Base-by-base conservation (phyloP, 2,113 vertebrate species). In the Suricata suricatta region DNA sequence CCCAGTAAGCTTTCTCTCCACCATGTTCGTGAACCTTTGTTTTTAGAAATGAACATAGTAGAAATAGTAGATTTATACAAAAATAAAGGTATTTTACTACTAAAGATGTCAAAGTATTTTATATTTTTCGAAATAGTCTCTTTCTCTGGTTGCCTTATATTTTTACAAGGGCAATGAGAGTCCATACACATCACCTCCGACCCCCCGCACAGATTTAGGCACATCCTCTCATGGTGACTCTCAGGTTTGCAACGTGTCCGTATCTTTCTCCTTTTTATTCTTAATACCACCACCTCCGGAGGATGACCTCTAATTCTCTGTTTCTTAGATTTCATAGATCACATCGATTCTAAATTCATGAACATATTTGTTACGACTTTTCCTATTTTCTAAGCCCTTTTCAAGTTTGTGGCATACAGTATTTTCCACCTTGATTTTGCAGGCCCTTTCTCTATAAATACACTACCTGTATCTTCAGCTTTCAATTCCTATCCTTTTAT, bases 131-230 rank as follows among this genome's bases (percentile, higher is more conserved):
- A 44, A 52, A 79, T 16, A 57, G 2, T 29, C 7, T n/a, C 17
- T 68, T 89, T 63, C 80, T 38, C 23, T 60, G n/a, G 16, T 23
- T 68, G 2, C 50, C 27, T 86, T 38, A 47, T 69, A 27, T 86
- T 29, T 69, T 31, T 16, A 63, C 15, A 60, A 21, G 5, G n/a
- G 29, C 33, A 52, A 31, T 60, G 4, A 15, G 64, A 7, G 21
- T 77, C 83, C 54, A n/a, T 23, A 69, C 82, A 16, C 5, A 41
- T 41, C 12, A 38, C 15, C 23, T 83, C 25, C 50, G 60, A 33
- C 47, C 50, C 33, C 2, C 27, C 8, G 7, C 47, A 3, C 2
- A 87, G 4, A 27, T 1, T 0, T 29, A 19, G 5, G 16, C n/a
- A 72, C 4, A 21, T 19, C 4, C n/a, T 41, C 52, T 27, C 31